Percentiles rank a stretch among this genome's conserved stretches.
These are phyloP conservation scores for Galemys pyrenaicus DNA, from an alignment of 2,113 vertebrate genomes.

Conservation along the genomic window DNA sequence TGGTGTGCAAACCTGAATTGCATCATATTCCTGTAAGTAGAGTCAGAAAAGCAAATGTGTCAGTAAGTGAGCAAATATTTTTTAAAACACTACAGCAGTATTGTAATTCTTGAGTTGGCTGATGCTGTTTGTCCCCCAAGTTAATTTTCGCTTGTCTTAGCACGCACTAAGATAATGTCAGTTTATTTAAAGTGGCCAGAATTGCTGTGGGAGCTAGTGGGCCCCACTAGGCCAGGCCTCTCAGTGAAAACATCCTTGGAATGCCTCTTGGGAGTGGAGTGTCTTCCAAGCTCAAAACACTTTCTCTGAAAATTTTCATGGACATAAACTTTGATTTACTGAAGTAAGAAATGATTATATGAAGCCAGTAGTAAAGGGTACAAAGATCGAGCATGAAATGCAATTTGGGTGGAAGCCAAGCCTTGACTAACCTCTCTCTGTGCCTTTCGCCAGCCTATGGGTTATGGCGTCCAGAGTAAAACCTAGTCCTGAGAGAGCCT, in stretches of 20 bases:
- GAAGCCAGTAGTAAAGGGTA: neutral
- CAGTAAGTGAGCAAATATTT: neutral
- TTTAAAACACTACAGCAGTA: neutral
- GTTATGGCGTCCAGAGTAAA: neutral
- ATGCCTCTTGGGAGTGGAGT: neutral
- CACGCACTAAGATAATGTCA: neutral
- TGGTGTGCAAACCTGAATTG: neutral
- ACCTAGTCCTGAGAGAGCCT: no score
- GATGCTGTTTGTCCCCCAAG: neutral
- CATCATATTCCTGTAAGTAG: neutral
- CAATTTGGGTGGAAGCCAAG: neutral
- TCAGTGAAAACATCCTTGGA: neutral
- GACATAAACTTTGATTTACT: neutral
- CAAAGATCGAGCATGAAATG: neutral
- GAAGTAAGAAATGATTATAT: neutral
- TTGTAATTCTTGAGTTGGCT: neutral
- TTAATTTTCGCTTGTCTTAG: neutral
- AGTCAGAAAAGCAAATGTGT: neutral
- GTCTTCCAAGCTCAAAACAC: neutral
- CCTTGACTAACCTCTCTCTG: neutral
- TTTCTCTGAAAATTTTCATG: neutral
- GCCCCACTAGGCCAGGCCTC: neutral
- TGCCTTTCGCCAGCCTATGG: neutral
- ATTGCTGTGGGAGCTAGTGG: rapidly evolving
- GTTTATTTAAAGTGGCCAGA: neutral